Conservation (phyloP, 2,797 vertebrate species). For the Malurus splendens region DNA sequence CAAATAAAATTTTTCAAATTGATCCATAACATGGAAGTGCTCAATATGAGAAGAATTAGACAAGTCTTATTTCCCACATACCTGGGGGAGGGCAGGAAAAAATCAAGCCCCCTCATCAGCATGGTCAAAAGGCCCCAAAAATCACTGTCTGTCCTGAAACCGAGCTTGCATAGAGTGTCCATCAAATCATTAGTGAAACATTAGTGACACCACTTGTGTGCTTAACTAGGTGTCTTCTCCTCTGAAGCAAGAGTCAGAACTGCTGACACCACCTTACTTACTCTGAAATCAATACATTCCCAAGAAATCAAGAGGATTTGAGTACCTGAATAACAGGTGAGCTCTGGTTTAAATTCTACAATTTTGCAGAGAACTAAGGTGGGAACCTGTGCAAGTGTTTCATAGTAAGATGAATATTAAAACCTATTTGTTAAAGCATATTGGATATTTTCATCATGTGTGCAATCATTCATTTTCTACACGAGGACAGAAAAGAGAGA, state of each 20-base stretch:
- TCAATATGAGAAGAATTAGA: background rate
- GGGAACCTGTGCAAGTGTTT: background rate
- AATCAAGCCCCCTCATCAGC: background rate
- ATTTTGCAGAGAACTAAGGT: background rate
- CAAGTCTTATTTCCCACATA: background rate
- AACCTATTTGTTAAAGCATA: background rate
- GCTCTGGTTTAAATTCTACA: background rate
- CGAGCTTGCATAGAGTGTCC: background rate
- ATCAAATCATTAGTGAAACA: background rate
- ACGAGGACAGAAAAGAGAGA: background rate
- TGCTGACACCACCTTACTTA: background rate
- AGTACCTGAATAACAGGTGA: background rate
- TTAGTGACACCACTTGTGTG: background rate
- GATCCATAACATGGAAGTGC: background rate
- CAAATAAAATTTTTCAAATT: background rate
- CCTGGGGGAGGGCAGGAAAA: background rate
- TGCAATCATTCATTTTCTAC: background rate
- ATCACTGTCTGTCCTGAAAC: background rate
- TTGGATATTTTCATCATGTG: background rate
- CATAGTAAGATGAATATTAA: background rate
- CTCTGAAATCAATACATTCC: background rate
- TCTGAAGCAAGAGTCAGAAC: background rate
- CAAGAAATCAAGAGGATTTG: background rate
- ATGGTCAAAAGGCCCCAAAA: background rate
- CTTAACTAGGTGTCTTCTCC: background rate